A percentile compares a stretch with the other conserved stretches of the same genome.
phyloP scores from a whole-genome alignment of 2,797 vertebrate genomes.

The Silurus lanzhouensis region DNA sequence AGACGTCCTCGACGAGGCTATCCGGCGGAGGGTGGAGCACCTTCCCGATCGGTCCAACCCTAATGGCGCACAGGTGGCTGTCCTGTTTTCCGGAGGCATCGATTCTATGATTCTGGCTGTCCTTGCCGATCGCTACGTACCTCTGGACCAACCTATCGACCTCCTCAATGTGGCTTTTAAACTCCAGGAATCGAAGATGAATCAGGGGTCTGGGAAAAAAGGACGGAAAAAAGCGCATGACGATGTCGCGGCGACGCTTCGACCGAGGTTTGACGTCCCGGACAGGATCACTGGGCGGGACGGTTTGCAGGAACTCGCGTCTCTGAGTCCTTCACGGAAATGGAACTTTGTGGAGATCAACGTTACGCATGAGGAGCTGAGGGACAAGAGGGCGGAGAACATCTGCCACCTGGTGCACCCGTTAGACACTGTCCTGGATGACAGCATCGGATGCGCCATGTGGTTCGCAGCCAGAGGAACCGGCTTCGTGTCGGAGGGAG shows the following conservation, averaged over 20 bases:
- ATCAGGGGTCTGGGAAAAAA: slow-evolving; percentile 60
- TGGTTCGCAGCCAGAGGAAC: slow-evolving; percentile 93
- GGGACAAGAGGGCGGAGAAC: slow-evolving; percentile 71
- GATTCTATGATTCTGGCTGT: slow-evolving; percentile 91
- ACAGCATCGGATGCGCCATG: slow-evolving; percentile 94
- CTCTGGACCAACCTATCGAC: slow-evolving; percentile 83
- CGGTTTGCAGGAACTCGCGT: slow-evolving; percentile 82
- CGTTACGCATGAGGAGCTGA: slow-evolving; percentile 82
- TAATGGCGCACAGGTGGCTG: slow-evolving; percentile 72
- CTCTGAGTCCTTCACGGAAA: slow-evolving; percentile 76
- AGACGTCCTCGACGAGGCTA: slow-evolving; percentile 78
- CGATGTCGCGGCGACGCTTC: not conserved
- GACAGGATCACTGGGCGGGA: slow-evolving; percentile 87
- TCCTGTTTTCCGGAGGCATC: slow-evolving; percentile 94
- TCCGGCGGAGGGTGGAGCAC: slow-evolving; percentile 79
- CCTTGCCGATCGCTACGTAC: slow-evolving; percentile 84
- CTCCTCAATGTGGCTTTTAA: slow-evolving; percentile 97
- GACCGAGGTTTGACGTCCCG: slow-evolving; percentile 76
- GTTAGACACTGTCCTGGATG: slow-evolving; percentile 89
- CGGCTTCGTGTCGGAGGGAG: slow-evolving; percentile 70
- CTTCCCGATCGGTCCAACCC: slow-evolving; percentile 59
- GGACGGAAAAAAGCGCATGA: slow-evolving; percentile 44
- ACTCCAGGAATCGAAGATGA: slow-evolving; percentile 64
- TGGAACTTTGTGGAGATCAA: slow-evolving; percentile 98
- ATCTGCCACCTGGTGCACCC: slow-evolving; percentile 87